Evolutionary conservation across 2,888 invertebrate species (phyloP).

Genomic region (Drosophila putrida): DNA sequence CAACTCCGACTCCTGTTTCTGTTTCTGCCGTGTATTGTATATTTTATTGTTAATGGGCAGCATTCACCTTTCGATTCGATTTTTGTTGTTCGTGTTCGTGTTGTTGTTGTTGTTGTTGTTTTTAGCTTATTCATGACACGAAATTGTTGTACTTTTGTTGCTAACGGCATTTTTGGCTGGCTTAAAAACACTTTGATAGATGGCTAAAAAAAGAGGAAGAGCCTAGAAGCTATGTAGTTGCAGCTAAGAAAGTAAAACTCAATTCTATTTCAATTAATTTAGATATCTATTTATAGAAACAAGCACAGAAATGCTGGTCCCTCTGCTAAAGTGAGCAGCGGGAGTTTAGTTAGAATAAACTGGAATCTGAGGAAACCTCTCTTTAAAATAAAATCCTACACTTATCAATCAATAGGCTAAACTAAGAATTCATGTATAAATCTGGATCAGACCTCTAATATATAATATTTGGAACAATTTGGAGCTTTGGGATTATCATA

Average conservation of each 20-base stretch:
- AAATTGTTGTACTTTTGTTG: slow-evolving; percentile 44
- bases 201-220: background rate
- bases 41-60: slow-evolving; percentile 72
- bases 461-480: no score
- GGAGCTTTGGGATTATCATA: no score
- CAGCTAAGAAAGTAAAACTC: slow-evolving; percentile 22
- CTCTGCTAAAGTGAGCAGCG: background rate
- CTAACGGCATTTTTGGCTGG: slow-evolving; percentile 30
- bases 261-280: slow-evolving; percentile 29
- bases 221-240: background rate
- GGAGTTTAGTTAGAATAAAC: background rate
- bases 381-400: no score
- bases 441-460: no score
- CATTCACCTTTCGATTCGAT: slow-evolving; percentile 56
- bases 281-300: slow-evolving; percentile 6
- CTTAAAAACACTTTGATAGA: slow-evolving; percentile 34
- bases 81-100: slow-evolving; percentile 21
- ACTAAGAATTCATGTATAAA: no score
- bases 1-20: slow-evolving; percentile 10
- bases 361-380: background rate
- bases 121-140: slow-evolving; percentile 30
- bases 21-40: slow-evolving; percentile 36
- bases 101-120: slow-evolving; percentile 36
- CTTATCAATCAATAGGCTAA: no score
- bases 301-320: background rate